Evolutionary conservation across 2,797 vertebrate species (phyloP).

Genomic region (Vipera latastei): DNA sequence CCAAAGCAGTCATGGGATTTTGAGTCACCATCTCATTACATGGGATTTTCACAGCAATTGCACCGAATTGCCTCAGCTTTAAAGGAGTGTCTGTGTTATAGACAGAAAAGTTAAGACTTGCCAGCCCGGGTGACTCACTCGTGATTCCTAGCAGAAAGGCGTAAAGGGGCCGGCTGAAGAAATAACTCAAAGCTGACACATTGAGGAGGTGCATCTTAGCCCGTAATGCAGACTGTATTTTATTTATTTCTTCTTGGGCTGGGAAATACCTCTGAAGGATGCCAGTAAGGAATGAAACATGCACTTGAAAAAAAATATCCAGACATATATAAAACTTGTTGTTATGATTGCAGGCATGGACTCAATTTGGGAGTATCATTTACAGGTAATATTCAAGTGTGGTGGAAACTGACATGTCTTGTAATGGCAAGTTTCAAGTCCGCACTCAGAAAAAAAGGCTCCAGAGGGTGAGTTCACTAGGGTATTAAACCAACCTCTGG

Average conservation of each 20-base stretch:
- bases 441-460: background rate
- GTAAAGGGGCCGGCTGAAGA: background rate
- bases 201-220: background rate
- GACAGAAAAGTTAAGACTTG: background rate
- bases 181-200: background rate
- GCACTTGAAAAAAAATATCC: background rate
- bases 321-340: background rate
- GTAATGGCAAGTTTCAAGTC: background rate
- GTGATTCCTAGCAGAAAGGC: background rate
- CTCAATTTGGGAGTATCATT: background rate
- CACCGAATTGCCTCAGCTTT: conserved; percentile 6
- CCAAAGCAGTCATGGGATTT: background rate
- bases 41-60: background rate
- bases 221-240: conserved; percentile 1
- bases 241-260: conserved; percentile 14
- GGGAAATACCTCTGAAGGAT: conserved; percentile 24
- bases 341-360: background rate
- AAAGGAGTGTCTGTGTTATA: background rate
- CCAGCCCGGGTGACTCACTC: conserved; percentile 15
- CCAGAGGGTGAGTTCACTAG: background rate
- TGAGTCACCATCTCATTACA: background rate
- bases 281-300: conserved; percentile 24
- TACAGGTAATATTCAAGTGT: background rate
- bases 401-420: conserved; percentile 3
- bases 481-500: background rate